Conservation (phyloP, 2,888 invertebrate species). For the Plagiodera versicolora region DNA sequence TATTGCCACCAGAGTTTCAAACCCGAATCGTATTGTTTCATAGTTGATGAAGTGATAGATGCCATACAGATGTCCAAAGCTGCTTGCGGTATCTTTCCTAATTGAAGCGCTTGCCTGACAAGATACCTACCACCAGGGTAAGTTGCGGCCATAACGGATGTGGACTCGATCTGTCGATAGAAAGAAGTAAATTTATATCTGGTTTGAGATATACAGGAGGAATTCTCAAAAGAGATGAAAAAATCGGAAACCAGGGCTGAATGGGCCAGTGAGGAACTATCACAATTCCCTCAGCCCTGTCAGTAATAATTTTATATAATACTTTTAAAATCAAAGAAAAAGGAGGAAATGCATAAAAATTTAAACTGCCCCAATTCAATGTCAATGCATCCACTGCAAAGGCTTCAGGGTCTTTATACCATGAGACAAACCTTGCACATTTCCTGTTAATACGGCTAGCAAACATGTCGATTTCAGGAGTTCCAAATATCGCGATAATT, state of each 20-base stretch:
- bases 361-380: conserved; percentile 3
- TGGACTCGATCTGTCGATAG: conserved; percentile 4
- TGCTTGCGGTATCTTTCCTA: background rate
- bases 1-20: conserved; percentile 20
- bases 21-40: conserved; percentile 15
- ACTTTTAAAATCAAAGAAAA: conserved; percentile 11
- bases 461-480: conserved; percentile 20
- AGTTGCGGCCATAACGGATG: conserved; percentile 7
- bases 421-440: conserved; percentile 17
- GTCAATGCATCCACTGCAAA: conserved; percentile 15
- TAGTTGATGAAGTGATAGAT: conserved; percentile 16
- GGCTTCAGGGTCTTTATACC: conserved; percentile 4
- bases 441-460: conserved; percentile 17
- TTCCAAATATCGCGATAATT: background rate
- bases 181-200: background rate
- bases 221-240: background rate
- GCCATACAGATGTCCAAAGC: conserved; percentile 14
- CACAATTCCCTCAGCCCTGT: conserved; percentile 13
- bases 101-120: conserved; percentile 9
- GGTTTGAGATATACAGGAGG: background rate
- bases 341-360: conserved; percentile 23
- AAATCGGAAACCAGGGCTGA: conserved; percentile 16
- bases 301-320: conserved; percentile 17
- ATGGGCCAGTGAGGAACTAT: conserved; percentile 14
- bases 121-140: conserved; percentile 9